Evolutionary conservation across 2,113 vertebrate species (phyloP), one percentile per base, ranked within the genome.

Genomic region (Dissostichus mawsoni): DNA sequence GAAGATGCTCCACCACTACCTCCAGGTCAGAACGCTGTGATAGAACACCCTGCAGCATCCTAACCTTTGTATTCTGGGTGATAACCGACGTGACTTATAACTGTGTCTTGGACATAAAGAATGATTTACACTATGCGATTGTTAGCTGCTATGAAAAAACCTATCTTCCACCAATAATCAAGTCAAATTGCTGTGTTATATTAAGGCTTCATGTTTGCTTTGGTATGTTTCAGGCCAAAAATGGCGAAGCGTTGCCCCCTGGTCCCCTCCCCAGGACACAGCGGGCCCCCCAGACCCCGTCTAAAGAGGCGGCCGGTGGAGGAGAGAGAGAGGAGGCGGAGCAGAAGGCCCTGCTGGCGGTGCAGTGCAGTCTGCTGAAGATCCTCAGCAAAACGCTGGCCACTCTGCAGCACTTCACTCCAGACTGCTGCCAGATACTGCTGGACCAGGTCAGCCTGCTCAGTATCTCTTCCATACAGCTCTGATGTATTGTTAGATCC

Each of bases 1-100:
- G 78, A 99, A 99, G 93, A 98, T 99, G 98, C 96, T 99, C 17
- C 97, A 98, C 89, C 98, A 99, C 94, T 98, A 97, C 90, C 90
- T 99, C 45, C 98, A 99, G 97, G 98, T 99, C 80, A 92, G 77
- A 68, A 57, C 47, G 47, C 47, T 48, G 47, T 48, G 47, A 25
- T 9, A 4, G 29, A 3, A 29, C 29, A 4, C 8, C 41, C 20
- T n/a, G 16, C 7, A 33, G 50, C 18, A 25, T 55, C 12, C 10
- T 55, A 44, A 16, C 4, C 44, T 67, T 0, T 53, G 4, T 9
- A 23, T 48, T 45, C 47, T 18, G 9, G 20, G 25, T 44, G 20
- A 36, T 25, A 25, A 25, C 25, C 2, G 2, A 25, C 25, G 25
- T 25, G 25, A 25, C 25, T 29, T 29, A 29, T 29, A 4, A 29